Evolutionary conservation across 2,888 invertebrate species (phyloP), one percentile per base, ranked within the genome.

Genomic region (Gymnoscelis rufifasciata): DNA sequence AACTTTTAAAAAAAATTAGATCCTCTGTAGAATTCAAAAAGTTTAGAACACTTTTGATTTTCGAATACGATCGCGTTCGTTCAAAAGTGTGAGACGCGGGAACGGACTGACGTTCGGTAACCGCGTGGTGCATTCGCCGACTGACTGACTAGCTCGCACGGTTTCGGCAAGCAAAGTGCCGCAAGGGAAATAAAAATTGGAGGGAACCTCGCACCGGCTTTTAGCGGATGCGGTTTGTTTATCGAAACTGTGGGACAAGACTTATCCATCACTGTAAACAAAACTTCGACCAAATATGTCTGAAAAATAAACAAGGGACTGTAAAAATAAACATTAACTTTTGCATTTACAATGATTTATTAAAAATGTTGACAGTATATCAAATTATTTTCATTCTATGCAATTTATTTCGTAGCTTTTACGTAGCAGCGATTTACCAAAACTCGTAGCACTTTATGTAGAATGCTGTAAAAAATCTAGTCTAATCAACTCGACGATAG

Each of bases 61-160:
- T 59, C 51, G 59, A 53, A 54, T 51, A 46, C 73, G 75, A 69
- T 69, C 70, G 74, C 63, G 62, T 59, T 65, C 64, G 73, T 50
- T 38, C 45, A 53, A 57, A 65, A 60, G 3, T 52, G n/a, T 64
- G 62, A 57, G 51, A 47, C 62, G 71, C 70, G 68, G 66, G 62
- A 60, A n/a, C n/a, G n/a, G 60, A 56, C 56, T 49, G 52, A 62
- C 78, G 78, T 75, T 64, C 66, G 55, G 38, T 30, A 42, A 52
- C 59, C 68, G 59, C 68, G 72, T 63, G 48, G 62, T 71, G 63
- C 73, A 68, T 60, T 64, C 58, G 64, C 51, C 55, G 64, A 79
- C 78, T 79, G 71, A 63, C 28, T n/a, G 38, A 27, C 27, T 10
- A n/a, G n/a, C 43, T 42, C 60, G 39, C 36, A 39, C 37, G 42